Evolutionary conservation across 2,888 invertebrate species (phyloP), one percentile per base, ranked within the genome.

Genomic region (Meteorus colon): DNA sequence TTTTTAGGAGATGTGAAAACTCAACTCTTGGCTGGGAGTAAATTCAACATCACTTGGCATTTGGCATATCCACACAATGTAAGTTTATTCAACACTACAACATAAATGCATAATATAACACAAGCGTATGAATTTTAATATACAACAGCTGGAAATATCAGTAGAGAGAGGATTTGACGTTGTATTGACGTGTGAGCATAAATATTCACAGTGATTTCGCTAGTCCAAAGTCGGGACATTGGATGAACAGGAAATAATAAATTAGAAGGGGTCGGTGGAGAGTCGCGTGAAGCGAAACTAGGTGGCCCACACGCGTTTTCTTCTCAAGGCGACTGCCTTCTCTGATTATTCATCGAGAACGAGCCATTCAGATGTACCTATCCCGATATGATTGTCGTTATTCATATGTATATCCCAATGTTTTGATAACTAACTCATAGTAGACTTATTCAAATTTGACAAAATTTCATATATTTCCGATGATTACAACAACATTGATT

Each of bases 11-110:
- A 93, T 84, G 91, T 94, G 85, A 94, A 93, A 89, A 97, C 97
- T 48, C 93, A 95, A 29, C 91, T 97, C 84, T 89, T 95, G 79
- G 93, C 96, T 24, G 97, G 97, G 73, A 94, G 96, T 78, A 93
- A 93, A 79, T 94, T 98, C 86, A 97, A 95, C 90, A 95, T 97
- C 68, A 94, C 96, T 79, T 98, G 98, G 98, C 97, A 97, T 90
- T 92, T 98, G 84, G 96, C 97, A 14, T 98, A 97, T 90, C 96
- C 98, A 5, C 98, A 98, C 88, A 92, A 93, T 91, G 96, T 96
- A 91, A 93, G 94, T 91, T 78, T 70, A 80, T 37, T 70, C 59
- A 51, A 51, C 24, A 29, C 4, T 34, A 70, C 55, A 51, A 29
- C 14, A 51, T 34, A 5, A n/a, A 10, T 55, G 12, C 41, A 8